Conservation (phyloP, 2,113 vertebrate species). For the Labeo rohita region DNA sequence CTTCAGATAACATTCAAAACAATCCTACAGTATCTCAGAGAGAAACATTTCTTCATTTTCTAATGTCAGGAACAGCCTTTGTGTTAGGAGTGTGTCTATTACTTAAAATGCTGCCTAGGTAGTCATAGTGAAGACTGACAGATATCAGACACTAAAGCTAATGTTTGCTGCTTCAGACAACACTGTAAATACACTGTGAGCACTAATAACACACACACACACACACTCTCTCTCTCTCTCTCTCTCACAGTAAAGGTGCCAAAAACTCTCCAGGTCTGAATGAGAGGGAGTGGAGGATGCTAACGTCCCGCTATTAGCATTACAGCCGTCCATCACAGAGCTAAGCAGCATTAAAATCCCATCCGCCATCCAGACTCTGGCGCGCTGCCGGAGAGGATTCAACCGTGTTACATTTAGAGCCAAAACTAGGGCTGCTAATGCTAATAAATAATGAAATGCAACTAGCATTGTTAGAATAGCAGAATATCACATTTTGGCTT, state of each 20-base stretch:
- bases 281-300: neutral
- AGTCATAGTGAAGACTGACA: no score
- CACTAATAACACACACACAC: constrained; percentile 6
- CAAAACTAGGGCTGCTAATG: neutral
- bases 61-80: no score
- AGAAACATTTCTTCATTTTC: no score
- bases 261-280: neutral
- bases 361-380: neutral
- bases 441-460: neutral
- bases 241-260: neutral
- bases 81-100: no score
- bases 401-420: neutral
- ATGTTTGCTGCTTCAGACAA: constrained; percentile 8
- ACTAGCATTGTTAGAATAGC: neutral
- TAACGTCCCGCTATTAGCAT: constrained; percentile 16
- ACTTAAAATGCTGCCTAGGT: no score
- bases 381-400: neutral
- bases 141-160: constrained; percentile 27
- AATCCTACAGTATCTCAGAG: no score
- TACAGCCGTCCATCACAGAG: constrained; percentile 30
- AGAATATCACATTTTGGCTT: neutral
- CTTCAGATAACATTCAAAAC: neutral
- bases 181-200: constrained; percentile 14
- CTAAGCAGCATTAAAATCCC: constrained; percentile 36
- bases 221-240: no score